These are phyloP conservation scores for Tenthredo livida DNA, from an alignment of 2,888 invertebrate genomes.

Conservation along the genomic window DNA sequence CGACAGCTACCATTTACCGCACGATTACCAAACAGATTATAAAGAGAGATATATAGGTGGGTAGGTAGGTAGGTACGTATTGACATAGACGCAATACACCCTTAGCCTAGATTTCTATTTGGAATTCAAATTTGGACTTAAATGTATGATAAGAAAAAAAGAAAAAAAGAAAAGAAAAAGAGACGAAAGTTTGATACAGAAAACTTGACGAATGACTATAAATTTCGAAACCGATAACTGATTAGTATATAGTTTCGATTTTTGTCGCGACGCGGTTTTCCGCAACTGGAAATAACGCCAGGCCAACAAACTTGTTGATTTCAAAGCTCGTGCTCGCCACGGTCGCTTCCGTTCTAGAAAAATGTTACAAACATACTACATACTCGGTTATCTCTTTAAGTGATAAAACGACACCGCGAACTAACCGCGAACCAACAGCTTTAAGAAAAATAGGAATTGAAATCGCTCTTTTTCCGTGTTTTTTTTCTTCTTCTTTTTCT, in stretches of 20 bases:
- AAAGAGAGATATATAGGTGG: neutral
- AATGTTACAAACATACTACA: neutral
- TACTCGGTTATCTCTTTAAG: neutral
- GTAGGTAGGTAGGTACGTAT: neutral
- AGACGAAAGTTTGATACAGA: neutral
- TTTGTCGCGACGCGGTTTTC: neutral
- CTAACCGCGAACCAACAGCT: neutral
- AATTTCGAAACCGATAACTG: neutral
- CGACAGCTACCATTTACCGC: constrained; percentile 2
- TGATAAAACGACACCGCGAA: constrained; percentile 9
- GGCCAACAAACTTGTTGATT: constrained; percentile 9
- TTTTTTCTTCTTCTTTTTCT: too few species aligned
- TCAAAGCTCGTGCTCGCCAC: neutral
- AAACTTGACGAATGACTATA: neutral
- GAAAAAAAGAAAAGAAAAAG: neutral
- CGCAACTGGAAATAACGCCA: neutral
- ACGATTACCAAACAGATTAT: constrained; percentile 5
- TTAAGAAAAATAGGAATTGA: neutral
- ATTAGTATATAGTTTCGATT: too few species aligned
- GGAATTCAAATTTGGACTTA: neutral
- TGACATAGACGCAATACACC: neutral
- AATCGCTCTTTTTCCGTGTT: neutral
- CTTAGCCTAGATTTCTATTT: neutral
- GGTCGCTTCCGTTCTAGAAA: constrained; percentile 46
- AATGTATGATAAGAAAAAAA: neutral